Evolutionary conservation across 2,113 vertebrate genomes (phyloP), one percentile per base, ranked within the genome.

Genomic region (Lipophrys pholis): DNA sequence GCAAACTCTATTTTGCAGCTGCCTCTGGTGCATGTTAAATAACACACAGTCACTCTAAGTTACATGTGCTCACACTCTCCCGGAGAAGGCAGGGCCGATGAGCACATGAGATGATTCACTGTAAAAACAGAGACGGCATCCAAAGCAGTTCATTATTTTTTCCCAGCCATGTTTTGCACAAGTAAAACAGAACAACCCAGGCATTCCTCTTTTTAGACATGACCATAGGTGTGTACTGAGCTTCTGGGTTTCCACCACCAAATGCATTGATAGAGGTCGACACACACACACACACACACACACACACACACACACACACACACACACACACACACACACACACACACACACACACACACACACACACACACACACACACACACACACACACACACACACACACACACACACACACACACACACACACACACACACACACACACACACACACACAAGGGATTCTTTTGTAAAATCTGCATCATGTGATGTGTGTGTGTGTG

Each of bases 121-220:
- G 51, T 59, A 66, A 76, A 88, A 78, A 86, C 68, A 87, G 73
- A 69, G 45, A 77, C 69, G 71, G 35, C 51, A 69, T 68, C 30
- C 50, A 14, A 43, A 39, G 63, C 59, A 30, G 38, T 42, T 63
- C 30, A 56, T 79, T 57, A 63, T 30, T 52, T 57, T 64, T 41
- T 49, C 8, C 14, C 40, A 14, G 5, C 11, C 52, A 8, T 16
- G 41, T 11, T 36, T 42, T 36, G 15, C 52, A 66, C 35, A 76
- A 30, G 69, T 6, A 30, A 68, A 66, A 77, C 45, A 45, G 5
- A 76, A 42, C 8, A n/a, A 40, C 52, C 0, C 0, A 62, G 45
- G 69, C 55, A 36, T 15, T n/a, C n/a, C 50, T 43, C 1, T 65
- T 72, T 64, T 30, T 68, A 74, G 52, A 75, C 58, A 66, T 8